Percentiles rank a stretch among this genome's conserved stretches.
phyloP scores from a whole-genome alignment of 2,888 invertebrate species.

The Steinernema hermaphroditum region DNA sequence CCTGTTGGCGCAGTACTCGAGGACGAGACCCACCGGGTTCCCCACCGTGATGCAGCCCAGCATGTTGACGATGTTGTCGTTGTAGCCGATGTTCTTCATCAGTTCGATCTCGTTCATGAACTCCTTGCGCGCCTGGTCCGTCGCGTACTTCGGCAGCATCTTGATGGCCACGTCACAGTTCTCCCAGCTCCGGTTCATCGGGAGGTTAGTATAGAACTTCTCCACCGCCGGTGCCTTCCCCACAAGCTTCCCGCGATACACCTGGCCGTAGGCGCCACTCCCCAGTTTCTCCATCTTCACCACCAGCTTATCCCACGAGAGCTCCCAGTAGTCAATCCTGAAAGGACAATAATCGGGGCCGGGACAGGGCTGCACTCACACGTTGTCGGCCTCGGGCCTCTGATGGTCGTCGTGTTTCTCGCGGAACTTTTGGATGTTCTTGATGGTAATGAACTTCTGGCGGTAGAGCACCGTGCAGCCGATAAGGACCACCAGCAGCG shows the following conservation, averaged over 20 bases:
- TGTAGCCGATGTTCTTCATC: conserved; percentile 60
- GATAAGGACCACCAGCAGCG: conserved; percentile 54
- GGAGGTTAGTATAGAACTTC: conserved; percentile 48
- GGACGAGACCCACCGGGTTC: conserved; percentile 48
- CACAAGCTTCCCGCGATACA: conserved; percentile 51
- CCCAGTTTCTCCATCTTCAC: conserved; percentile 60
- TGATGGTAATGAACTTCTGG: conserved; percentile 57
- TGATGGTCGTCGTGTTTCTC: conserved; percentile 31
- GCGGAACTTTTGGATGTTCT: conserved; percentile 49
- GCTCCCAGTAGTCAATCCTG: conserved; percentile 60
- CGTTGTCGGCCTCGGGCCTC: neutral
- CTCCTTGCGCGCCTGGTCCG: conserved; percentile 51
- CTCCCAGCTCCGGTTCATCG: conserved; percentile 39
- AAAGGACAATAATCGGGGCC: conserved; percentile 26
- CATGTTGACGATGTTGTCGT: conserved; percentile 62
- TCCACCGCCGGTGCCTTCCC: conserved; percentile 58
- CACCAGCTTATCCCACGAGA: conserved; percentile 56
- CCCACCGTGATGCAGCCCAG: conserved; percentile 59
- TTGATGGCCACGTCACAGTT: conserved; percentile 46
- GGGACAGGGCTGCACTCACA: neutral
- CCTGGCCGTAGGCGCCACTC: conserved; percentile 60
- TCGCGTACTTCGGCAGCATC: conserved; percentile 57
- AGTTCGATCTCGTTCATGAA: conserved; percentile 59
- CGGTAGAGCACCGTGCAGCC: conserved; percentile 54
- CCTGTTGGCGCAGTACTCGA: conserved; percentile 58